phyloP scores from a whole-genome alignment of 2,888 invertebrate genomes.

The Chrysomela aeneicollis region DNA sequence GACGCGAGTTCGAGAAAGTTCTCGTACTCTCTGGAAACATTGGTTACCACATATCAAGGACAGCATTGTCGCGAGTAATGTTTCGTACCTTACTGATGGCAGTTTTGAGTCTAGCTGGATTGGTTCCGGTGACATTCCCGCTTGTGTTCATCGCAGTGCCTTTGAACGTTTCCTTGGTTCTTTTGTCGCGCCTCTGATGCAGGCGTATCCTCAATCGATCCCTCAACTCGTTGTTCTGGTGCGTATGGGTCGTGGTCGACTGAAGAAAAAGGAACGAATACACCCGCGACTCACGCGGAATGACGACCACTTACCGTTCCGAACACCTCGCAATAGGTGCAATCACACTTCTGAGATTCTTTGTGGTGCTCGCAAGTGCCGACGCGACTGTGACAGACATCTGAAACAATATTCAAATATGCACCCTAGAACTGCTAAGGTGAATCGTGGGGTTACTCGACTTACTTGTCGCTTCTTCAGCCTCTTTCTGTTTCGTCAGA shows the following conservation, averaged over 20 bases:
- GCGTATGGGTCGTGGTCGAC: conserved; percentile 39
- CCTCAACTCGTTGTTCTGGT: conserved; percentile 56
- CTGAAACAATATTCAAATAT: conserved; percentile 19
- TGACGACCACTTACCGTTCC: conserved; percentile 50
- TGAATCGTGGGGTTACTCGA: neutral
- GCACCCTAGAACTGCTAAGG: no score
- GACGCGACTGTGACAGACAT: conserved; percentile 29
- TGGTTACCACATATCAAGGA: no score
- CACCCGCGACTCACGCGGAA: neutral
- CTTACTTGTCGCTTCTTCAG: neutral
- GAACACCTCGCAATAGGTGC: conserved; percentile 59
- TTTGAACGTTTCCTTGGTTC: conserved; percentile 43
- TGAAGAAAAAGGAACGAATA: conserved; percentile 19
- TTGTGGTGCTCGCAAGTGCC: conserved; percentile 45
- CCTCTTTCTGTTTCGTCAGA: neutral
- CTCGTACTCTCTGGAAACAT: no score
- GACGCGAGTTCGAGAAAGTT: no score
- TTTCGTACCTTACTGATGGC: conserved; percentile 34
- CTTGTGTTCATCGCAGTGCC: conserved; percentile 25
- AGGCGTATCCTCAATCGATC: conserved; percentile 56
- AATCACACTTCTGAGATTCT: conserved; percentile 57
- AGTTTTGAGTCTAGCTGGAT: conserved; percentile 37
- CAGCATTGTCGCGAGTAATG: no score
- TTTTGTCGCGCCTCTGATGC: conserved; percentile 51
- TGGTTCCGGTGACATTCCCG: conserved; percentile 18